These are phyloP conservation scores for Chitala chitala DNA, from an alignment of 2,113 vertebrate species.

Conservation along the genomic window DNA sequence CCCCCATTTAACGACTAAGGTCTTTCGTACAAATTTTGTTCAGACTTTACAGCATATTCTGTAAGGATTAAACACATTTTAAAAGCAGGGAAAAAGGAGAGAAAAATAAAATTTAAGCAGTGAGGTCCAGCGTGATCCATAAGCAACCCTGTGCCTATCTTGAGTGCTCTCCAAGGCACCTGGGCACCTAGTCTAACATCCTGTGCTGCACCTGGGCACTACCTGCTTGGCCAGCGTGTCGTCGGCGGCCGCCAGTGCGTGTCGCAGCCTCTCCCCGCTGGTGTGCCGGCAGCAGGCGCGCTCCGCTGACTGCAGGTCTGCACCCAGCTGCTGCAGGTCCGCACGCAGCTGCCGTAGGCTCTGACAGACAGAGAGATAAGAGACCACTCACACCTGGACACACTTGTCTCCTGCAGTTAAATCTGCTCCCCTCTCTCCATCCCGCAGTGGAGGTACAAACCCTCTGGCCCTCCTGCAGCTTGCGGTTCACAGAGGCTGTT, in stretches of 20 bases:
- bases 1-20: not conserved
- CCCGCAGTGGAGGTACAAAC: slow-evolving; percentile 48
- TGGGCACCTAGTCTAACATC: not conserved
- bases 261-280: slow-evolving; percentile 76
- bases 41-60: not conserved
- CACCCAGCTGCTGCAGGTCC: slow-evolving; percentile 72
- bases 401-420: no score
- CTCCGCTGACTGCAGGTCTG: slow-evolving; percentile 79
- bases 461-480: slow-evolving; percentile 85
- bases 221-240: slow-evolving; percentile 84
- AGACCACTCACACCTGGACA: no score
- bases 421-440: no score
- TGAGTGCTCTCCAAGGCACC: not conserved
- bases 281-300: slow-evolving; percentile 89
- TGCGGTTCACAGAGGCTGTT: slow-evolving; percentile 74
- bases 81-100: slow-evolving; percentile 22
- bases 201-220: slow-evolving; percentile 21
- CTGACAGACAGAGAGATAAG: slow-evolving; percentile 44
- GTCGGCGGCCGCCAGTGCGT: slow-evolving; percentile 69
- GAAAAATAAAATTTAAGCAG: not conserved
- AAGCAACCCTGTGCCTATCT: not conserved
- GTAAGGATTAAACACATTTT: not conserved
- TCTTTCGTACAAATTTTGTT: slow-evolving; percentile 21
- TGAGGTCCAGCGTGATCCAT: no score
- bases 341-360: slow-evolving; percentile 75